Conservation (phyloP, 2,113 vertebrate species). For the Symphodus melops region DNA sequence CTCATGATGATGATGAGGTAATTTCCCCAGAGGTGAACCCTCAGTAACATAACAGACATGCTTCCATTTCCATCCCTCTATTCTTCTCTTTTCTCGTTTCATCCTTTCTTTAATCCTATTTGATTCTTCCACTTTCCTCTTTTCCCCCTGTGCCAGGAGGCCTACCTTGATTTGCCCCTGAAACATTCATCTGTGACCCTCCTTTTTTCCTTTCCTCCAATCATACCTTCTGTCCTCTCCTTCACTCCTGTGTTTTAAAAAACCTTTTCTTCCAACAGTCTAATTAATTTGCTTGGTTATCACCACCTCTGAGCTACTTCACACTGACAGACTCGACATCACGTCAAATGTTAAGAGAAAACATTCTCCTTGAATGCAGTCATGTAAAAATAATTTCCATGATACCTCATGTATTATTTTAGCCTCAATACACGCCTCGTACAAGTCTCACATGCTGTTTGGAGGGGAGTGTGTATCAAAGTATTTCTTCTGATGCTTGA, state of each 20-base stretch:
- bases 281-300: slow-evolving; percentile 2
- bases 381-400: background rate
- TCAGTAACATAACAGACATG: slow-evolving; percentile 83
- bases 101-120: slow-evolving; percentile 22
- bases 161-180: slow-evolving; percentile 79
- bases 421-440: background rate
- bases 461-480: background rate
- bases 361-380: slow-evolving; percentile 8
- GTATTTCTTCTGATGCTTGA: no score
- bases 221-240: slow-evolving; percentile 21
- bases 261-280: background rate
- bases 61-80: slow-evolving; percentile 61
- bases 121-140: slow-evolving; percentile 30
- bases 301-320: background rate
- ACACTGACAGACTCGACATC: slow-evolving; percentile 6
- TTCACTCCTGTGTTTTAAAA: slow-evolving; percentile 4
- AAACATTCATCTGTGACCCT: slow-evolving; percentile 79
- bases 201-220: slow-evolving; percentile 22
- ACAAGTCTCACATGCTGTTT: background rate
- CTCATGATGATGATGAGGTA: slow-evolving; percentile 89
- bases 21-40: slow-evolving; percentile 89
- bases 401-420: slow-evolving; percentile 28
- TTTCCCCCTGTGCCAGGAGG: slow-evolving; percentile 47
- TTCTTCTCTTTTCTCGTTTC: slow-evolving; percentile 30
- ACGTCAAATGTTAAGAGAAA: slow-evolving; percentile 13